Evolutionary conservation across 2,888 invertebrate species (phyloP), one percentile per base, ranked within the genome.

Genomic region (Aleiodes alternator): DNA sequence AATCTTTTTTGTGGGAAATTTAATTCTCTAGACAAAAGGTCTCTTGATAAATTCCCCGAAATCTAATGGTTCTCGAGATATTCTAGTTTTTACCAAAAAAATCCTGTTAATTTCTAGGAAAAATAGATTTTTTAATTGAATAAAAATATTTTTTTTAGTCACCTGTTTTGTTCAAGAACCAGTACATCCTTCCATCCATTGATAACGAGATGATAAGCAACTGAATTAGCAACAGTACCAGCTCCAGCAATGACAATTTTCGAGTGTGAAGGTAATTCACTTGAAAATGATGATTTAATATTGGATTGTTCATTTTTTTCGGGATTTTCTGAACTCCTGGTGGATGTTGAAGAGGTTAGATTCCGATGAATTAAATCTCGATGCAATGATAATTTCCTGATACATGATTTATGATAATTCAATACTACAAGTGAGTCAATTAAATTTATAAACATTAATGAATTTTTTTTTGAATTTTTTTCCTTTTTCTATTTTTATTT

Each of bases 201-300:
- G 82, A 92, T 89, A 6, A 93, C 92, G 71, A 95, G 89, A 87
- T 95, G 94, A 87, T 95, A 95, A 6, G 95, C 95, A 11, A 95
- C 92, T 1, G 95, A 94, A 85, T 94, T 93, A 3, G 95, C 95
- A 50, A 94, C 92, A 23, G 93, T 91, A n/a, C 95, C 95, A 31
- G 94, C 94, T 59, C 95, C 92, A 76, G 92, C 92, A 79, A 92
- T 92, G 8, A 92, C 91, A 76, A 92, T 91, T 82, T 90, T 90
- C 1, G 92, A 91, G 83, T 92, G 92, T 23, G 87, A 86, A 9
- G 91, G 91, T 12, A 88, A 69, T 48, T 56, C 4, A 56, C 3
- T 56, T 29, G 56, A 56, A 16, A 61, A 2, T 31, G 56, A n/a
- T 68, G 75, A 16, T 56, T 71, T 59, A 12, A 72, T 34, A n/a